Percentiles rank a stretch among this genome's conserved stretches.
phyloP scores from a whole-genome alignment of 2,888 invertebrate species.

The Pachycephus smyrnensis region DNA sequence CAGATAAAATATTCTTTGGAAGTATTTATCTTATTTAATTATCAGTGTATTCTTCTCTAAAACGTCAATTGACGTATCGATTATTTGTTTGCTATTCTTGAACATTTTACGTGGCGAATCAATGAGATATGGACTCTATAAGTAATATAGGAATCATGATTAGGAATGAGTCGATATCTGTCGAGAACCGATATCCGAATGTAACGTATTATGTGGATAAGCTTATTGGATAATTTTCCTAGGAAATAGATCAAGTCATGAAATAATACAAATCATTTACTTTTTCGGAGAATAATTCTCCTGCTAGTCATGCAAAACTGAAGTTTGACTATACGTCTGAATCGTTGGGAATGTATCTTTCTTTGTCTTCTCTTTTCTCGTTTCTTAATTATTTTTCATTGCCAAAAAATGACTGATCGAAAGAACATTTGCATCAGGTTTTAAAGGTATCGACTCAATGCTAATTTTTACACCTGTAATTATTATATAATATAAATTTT shows the following conservation, averaged over 20 bases:
- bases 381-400: background rate
- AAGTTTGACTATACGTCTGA: background rate
- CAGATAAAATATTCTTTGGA: no score
- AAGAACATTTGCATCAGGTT: background rate
- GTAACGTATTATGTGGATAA: background rate
- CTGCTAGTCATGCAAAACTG: background rate
- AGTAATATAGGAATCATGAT: background rate
- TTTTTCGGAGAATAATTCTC: background rate
- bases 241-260: background rate
- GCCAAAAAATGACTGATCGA: background rate
- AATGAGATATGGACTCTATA: background rate
- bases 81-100: background rate
- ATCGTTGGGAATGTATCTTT: background rate
- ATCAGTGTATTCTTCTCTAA: background rate
- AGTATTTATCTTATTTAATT: no score
- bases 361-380: background rate
- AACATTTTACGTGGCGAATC: background rate
- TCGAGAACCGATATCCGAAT: background rate
- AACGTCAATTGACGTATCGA: background rate
- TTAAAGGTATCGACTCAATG: background rate
- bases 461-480: constrained; percentile 4
- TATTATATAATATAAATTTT: constrained; percentile 9
- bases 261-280: background rate
- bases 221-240: background rate
- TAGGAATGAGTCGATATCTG: background rate